Base-by-base conservation (phyloP, 37 sponge, comb jelly and placozoan genomes). In the Petrosia ficiformis region DNA sequence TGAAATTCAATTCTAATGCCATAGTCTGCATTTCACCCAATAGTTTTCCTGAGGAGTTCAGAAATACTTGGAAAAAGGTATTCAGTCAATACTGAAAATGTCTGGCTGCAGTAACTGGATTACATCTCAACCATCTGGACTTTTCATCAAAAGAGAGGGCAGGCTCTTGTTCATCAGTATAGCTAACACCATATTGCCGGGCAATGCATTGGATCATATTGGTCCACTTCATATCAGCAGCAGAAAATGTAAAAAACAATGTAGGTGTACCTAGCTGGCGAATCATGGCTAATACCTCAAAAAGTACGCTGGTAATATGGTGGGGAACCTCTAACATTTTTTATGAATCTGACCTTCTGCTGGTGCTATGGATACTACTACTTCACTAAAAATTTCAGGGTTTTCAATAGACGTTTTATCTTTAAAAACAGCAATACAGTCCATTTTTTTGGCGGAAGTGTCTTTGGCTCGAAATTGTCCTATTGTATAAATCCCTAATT, bases 81-180 rank as follows among this genome's bases (percentile, higher is more conserved):
- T 64, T 19, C 4, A 64, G 65, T 24, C 64, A 39, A 64, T 76
- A 76, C 5, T 76, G 65, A 67, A 73, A 73, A 32, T 76, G 65
- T 10, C 77, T 6, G 5, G 64, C 77, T 32, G 65, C 24, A 24
- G 64, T 76, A 31, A 76, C 65, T 14, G 34, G 65, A 33, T 64
- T 38, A 21, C 44, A 26, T 24, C 56, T 73, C 29, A 73, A 29
- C 56, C 56, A 54, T 22, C 19, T 39, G 42, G 16, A 19, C 21
- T 70, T 70, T 31, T 70, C 42, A 24, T 70, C 21, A 29, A 64
- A 64, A 10, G 24, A 64, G 10, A 69, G n/a, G n/a, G 6, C 34
- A 11, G 6, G 6, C 11, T 16, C 6, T 36, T 69, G 39, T 24
- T 69, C 42, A 33, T 33, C 11, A 31, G 39, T 24, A 16, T 34